Evolutionary conservation across 2,888 invertebrate genomes (phyloP), one percentile per base, ranked within the genome.

Genomic region (Xestia xanthographa): DNA sequence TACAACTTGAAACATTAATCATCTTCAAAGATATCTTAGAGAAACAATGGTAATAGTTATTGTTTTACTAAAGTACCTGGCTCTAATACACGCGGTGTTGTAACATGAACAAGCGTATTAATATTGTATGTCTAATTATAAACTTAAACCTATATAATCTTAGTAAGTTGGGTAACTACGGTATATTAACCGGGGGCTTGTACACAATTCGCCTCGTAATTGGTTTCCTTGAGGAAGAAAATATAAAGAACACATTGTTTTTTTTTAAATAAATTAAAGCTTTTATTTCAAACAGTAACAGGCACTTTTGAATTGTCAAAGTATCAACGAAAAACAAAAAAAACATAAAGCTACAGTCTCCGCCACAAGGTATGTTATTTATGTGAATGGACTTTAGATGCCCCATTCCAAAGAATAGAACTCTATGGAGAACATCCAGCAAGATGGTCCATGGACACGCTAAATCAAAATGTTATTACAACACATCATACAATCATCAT

Each of bases 71-170:
- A 82, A 48, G 58, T 68, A 80, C 60, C 48, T 63, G 43, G n/a
- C 82, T 78, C 82, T 76, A 50, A 76, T 77, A 70, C 43, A 83
- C 63, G 63, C 34, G 62, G 17, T 53, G 58, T 60, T 80, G 20
- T 73, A 29, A 66, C 29, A 66, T 20, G 77, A 70, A 81, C 66
- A 48, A 38, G 29, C 48, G 14, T 56, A 79, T 80, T 79, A 80
- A 80, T 84, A 70, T 62, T 80, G 41, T 66, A 70, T 65, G 53
- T 66, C 81, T 84, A 73, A 84, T 81, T 81, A 68, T 84, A 17
- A 84, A 66, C 65, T 80, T 68, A 66, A 73, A 73, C 81, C 34
- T 82, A 58, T 43, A 60, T 66, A 58, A 76, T 82, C 56, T 63
- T 63, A 22, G 34, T 53, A 62, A 4, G 12, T 45, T 63, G n/a